Percentiles rank a stretch among this genome's conserved stretches.
These are phyloP conservation scores for Cheilosia urbana DNA, from an alignment of 2,888 invertebrate species.

Conservation along the genomic window DNA sequence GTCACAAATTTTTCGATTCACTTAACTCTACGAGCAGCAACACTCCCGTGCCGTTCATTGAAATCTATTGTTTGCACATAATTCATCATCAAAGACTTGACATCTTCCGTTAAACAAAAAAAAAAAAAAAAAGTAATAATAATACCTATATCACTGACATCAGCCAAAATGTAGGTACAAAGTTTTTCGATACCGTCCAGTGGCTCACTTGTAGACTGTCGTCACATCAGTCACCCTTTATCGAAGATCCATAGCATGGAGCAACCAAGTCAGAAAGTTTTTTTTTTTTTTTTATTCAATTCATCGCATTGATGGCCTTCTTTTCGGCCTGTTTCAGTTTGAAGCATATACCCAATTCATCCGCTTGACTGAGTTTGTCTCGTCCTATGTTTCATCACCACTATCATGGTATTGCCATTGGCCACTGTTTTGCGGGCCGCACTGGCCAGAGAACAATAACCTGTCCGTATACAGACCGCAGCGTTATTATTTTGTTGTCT, in stretches of 20 bases:
- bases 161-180: not conserved
- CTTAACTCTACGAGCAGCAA: conserved; percentile 44
- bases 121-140: too few relatives aligned
- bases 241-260: not conserved
- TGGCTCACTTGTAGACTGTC: not conserved
- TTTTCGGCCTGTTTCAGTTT: conserved; percentile 31
- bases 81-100: conserved; percentile 63
- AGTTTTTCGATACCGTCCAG: not conserved
- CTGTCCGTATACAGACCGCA: conserved; percentile 16
- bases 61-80: conserved; percentile 14
- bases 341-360: conserved; percentile 16
- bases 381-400: not conserved
- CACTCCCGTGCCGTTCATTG: conserved; percentile 8
- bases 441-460: conserved; percentile 37
- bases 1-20: conserved; percentile 57
- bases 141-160: conserved; percentile 4
- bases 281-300: conserved; percentile 5
- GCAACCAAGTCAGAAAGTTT: conserved; percentile 18
- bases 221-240: conserved; percentile 2
- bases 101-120: too few relatives aligned
- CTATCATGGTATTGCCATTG: conserved; percentile 27
- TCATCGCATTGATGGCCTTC: conserved; percentile 45
- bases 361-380: conserved; percentile 26
- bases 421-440: conserved; percentile 16
- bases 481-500: conserved; percentile 16